Percentiles rank a stretch among this genome's conserved stretches.
Evolutionary conservation across 2,888 invertebrate genomes (phyloP).

Genomic region (Crocallis elinguaria): DNA sequence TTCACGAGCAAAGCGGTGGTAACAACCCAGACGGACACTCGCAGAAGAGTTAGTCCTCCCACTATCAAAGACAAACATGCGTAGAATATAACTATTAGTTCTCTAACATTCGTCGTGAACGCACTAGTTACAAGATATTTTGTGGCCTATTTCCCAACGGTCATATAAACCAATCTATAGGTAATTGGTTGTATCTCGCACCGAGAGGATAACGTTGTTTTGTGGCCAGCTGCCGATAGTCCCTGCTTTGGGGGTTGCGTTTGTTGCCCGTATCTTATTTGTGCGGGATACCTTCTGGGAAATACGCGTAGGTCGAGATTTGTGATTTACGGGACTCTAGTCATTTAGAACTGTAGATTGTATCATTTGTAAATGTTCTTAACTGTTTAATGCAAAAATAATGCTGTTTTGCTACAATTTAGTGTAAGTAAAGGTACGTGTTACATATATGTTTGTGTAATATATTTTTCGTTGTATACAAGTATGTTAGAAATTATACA

Average conservation of each 20-base stretch:
- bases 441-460: too few species aligned
- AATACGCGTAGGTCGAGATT: not conserved
- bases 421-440: too few species aligned
- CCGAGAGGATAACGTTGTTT: slow-evolving; percentile 7
- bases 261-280: not conserved
- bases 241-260: slow-evolving; percentile 1
- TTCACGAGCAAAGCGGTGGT: too few species aligned
- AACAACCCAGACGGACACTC: too few species aligned
- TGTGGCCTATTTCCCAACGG: slow-evolving; percentile 18
- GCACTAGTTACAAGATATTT: not conserved
- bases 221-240: slow-evolving; percentile 2
- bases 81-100: too few species aligned
- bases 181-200: slow-evolving; percentile 8
- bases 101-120: not conserved
- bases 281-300: not conserved
- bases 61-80: too few species aligned
- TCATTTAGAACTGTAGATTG: not conserved
- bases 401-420: too few species aligned
- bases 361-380: not conserved
- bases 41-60: too few species aligned
- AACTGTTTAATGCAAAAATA: too few species aligned
- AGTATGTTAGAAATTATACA: too few species aligned
- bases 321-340: not conserved
- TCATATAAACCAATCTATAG: slow-evolving; percentile 18
- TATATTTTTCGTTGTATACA: too few species aligned